Percentiles rank a stretch among this genome's conserved stretches.
Evolutionary conservation across 2,113 vertebrate species (phyloP).

Genomic region (Astur gentilis): DNA sequence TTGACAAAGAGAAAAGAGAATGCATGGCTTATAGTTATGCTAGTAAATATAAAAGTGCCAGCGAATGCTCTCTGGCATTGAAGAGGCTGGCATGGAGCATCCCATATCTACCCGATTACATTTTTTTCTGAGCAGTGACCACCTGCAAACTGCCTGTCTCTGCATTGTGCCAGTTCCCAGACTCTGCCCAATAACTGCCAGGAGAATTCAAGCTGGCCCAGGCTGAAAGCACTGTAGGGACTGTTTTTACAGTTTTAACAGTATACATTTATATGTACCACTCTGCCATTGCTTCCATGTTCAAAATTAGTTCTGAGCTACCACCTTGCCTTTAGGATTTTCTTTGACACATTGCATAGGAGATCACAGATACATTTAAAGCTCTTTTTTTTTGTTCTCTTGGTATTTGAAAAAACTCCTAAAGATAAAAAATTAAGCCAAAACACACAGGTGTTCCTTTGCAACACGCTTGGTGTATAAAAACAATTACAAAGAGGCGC

Average conservation of each 20-base stretch:
- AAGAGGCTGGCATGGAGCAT: background rate
- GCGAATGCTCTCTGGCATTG: background rate
- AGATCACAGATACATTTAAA: background rate
- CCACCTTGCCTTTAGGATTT: background rate
- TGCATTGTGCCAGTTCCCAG: background rate
- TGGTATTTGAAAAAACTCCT: background rate
- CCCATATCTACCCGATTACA: background rate
- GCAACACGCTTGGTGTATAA: background rate
- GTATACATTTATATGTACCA: background rate
- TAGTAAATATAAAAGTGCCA: background rate
- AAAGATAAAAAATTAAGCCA: background rate
- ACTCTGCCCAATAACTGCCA: background rate
- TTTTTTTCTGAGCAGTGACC: background rate
- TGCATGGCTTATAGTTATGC: background rate
- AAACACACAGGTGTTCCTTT: background rate
- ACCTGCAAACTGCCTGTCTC: background rate
- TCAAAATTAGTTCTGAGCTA: background rate
- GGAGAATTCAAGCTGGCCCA: background rate
- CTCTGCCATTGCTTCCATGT: background rate
- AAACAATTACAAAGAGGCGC: background rate
- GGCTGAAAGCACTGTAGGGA: background rate
- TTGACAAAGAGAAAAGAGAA: background rate
- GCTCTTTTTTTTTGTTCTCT: background rate
- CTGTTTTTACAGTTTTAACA: background rate
- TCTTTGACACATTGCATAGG: background rate